Conservation (phyloP, 2,888 invertebrate genomes). For the Acleris emargana region DNA sequence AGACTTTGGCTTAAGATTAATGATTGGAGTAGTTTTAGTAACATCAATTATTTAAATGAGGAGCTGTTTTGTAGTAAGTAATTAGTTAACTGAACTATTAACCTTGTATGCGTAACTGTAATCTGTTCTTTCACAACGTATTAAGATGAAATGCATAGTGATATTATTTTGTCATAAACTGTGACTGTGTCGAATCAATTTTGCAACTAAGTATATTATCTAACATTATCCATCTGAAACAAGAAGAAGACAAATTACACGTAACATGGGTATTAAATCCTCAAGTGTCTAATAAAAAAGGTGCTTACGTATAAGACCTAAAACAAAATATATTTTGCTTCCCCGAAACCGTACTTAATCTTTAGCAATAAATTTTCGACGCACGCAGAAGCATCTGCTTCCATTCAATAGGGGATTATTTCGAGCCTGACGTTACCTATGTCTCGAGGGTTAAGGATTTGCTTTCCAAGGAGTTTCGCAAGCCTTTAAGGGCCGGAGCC, state of each 20-base stretch:
- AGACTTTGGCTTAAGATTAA: no score
- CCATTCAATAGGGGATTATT: constrained; percentile 33
- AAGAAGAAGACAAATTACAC: not conserved
- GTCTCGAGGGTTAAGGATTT: constrained; percentile 33
- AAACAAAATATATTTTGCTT: constrained; percentile 14
- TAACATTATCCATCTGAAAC: not conserved
- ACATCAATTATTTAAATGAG: no score
- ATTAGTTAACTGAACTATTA: no score
- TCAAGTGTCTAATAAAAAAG: constrained; percentile 3
- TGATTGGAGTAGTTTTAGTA: no score
- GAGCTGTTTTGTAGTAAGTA: no score
- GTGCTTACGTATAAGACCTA: not conserved
- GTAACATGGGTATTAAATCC: not conserved
- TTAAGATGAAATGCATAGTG: no score
- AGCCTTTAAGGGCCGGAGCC: not conserved
- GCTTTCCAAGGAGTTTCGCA: constrained; percentile 10
- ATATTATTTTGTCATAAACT: no score
- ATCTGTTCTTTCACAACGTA: no score
- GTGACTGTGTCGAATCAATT: no score
- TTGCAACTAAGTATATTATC: not conserved
- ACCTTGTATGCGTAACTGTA: no score
- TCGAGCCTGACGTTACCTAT: constrained; percentile 23
- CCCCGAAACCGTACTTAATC: constrained; percentile 31
- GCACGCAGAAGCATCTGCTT: constrained; percentile 30
- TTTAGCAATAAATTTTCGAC: constrained; percentile 31